These are phyloP conservation scores for Megathymus violae DNA, from an alignment of 1,140 invertebrate genomes.

Conservation along the genomic window DNA sequence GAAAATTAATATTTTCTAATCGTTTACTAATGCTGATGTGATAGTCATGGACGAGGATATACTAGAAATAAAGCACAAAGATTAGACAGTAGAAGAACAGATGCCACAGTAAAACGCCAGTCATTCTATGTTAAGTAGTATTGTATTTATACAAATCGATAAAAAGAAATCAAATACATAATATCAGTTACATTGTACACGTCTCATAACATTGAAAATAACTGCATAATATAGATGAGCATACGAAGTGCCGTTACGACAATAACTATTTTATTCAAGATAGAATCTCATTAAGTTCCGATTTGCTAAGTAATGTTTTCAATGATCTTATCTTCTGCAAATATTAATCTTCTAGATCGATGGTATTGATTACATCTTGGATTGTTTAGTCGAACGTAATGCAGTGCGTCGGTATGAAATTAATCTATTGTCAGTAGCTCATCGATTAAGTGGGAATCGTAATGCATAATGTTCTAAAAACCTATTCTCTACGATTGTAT, in stretches of 20 bases:
- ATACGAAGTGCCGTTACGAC: conserved; percentile 13
- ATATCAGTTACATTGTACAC: background rate
- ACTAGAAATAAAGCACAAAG: no score
- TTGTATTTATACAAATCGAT: background rate
- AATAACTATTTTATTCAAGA: conserved; percentile 8
- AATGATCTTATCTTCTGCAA: conserved; percentile 23
- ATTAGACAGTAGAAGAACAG: no score
- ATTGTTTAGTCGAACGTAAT: conserved; percentile 30
- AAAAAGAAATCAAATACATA: background rate
- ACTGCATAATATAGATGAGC: background rate
- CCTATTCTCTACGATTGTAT: conserved; percentile 25
- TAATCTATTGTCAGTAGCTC: conserved; percentile 25
- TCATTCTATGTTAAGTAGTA: background rate
- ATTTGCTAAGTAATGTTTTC: conserved; percentile 28
- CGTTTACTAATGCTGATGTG: no score
- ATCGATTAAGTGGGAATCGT: conserved; percentile 21
- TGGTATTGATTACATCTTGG: conserved; percentile 23
- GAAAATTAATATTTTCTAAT: no score
- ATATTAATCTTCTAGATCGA: conserved; percentile 24
- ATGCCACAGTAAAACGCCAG: background rate
- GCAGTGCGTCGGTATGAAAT: conserved; percentile 21
- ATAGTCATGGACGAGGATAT: no score
- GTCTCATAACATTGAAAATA: conserved; percentile 2
- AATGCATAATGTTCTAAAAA: conserved; percentile 24
- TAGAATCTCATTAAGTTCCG: conserved; percentile 21